Conservation (phyloP, 2,113 vertebrate genomes). For the Mesembrinibis cayennensis region DNA sequence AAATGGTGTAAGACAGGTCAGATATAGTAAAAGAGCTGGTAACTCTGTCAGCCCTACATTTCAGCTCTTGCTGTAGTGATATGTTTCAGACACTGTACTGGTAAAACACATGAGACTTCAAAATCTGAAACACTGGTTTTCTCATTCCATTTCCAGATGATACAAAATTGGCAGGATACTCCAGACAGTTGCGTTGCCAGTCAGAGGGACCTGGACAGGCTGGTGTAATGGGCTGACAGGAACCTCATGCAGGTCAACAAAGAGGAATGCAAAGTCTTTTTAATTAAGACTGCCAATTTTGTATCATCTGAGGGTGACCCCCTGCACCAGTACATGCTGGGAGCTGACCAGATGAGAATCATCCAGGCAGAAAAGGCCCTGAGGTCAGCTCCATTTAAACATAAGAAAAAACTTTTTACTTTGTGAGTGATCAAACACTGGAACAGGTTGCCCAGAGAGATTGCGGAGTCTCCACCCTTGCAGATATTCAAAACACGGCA, state of each 20-base stretch:
- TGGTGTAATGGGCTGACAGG: neutral
- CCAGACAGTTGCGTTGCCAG: neutral
- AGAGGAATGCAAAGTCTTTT: neutral
- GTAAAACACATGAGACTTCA: neutral
- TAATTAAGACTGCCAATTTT: too few relatives aligned
- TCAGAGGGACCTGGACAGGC: neutral
- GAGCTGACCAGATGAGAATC: neutral
- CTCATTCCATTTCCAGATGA: neutral
- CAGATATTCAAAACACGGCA: neutral
- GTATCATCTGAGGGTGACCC: neutral
- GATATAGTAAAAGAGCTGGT: neutral
- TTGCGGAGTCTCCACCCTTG: neutral
- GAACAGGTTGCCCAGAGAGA: neutral
- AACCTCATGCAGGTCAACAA: neutral
- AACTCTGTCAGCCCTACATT: neutral
- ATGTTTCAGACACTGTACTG: neutral
- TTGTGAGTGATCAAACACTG: neutral
- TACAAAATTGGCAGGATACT: neutral
- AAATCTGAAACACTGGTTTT: neutral
- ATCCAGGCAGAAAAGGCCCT: neutral
- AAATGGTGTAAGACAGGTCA: neutral
- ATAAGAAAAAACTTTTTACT: neutral
- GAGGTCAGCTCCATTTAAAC: neutral
- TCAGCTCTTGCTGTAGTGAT: neutral
- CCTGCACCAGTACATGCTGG: neutral